A percentile compares a stretch with the other conserved stretches of the same genome.
These are phyloP conservation scores for fruit fly (Drosophila melanogaster) DNA, from an alignment of 1,140 invertebrate species.

Conservation along the genomic window DNA sequence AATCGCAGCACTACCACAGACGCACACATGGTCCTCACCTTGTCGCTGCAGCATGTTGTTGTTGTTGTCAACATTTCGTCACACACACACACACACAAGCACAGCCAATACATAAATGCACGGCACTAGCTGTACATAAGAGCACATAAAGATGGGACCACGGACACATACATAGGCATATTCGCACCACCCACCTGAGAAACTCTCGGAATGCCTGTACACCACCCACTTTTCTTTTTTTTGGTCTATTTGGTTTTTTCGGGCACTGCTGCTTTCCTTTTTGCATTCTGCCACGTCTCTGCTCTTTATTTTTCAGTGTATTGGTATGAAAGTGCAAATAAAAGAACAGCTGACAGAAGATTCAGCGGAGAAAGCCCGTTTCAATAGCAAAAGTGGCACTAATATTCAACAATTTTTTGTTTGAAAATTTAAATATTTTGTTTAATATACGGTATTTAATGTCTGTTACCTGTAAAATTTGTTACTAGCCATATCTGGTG, in stretches of 20 bases:
- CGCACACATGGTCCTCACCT: slow-evolving; percentile 24
- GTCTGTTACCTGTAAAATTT: too few relatives aligned
- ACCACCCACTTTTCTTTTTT: background rate
- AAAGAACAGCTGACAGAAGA: slow-evolving; percentile 30
- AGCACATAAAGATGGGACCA: slow-evolving; percentile 15
- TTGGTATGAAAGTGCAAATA: slow-evolving; percentile 32
- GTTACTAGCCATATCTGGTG: too few relatives aligned
- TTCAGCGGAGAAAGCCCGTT: background rate
- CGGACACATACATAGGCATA: slow-evolving; percentile 16
- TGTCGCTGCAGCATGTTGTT: slow-evolving; percentile 17
- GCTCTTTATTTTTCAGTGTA: slow-evolving; percentile 25
- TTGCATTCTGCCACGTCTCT: slow-evolving; percentile 18
- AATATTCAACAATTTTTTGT: background rate
- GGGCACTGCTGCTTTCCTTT: slow-evolving; percentile 6
- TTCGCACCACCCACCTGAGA: slow-evolving; percentile 27
- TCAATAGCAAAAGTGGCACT: background rate
- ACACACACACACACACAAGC: slow-evolving; percentile 16
- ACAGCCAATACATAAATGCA: slow-evolving; percentile 28
- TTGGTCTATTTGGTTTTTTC: slow-evolving; percentile 14
- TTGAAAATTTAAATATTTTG: background rate
- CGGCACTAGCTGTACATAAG: slow-evolving; percentile 15
- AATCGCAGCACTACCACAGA: slow-evolving; percentile 48
- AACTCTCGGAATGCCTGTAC: slow-evolving; percentile 4
- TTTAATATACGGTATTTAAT: too few relatives aligned
- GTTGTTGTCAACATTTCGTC: slow-evolving; percentile 47